Evolutionary conservation across 1,140 invertebrate genomes (phyloP), one percentile per base, ranked within the genome.

Genomic region (Pseudomyrmex sp.): DNA sequence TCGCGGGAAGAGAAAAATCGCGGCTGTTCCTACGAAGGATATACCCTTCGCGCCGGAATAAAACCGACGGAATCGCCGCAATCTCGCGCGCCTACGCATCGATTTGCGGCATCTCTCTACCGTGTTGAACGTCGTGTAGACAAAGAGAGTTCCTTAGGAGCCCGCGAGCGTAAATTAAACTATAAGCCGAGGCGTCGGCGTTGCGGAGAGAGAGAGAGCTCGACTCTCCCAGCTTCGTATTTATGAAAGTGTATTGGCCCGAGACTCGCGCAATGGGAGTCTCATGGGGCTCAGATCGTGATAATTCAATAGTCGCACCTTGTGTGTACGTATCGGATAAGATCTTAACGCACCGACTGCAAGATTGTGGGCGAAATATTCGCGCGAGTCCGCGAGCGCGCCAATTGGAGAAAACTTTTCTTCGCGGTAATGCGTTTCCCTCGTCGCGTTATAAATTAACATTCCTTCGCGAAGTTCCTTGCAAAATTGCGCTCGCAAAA

Each of bases 291-390:
- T 69, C 13, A 35, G 4, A n/a, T 46, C 13, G 3, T 26, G 54
- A 70, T 70, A 79, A 70, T 79, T 79, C 54, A 79, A 70, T 79
- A 70, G 52, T 79, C 20, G 46, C 76, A 69, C 63, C 52, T 79
- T 65, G n/a, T 46, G 13, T 52, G 13, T 8, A 12, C 12, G 13
- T 10, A 52, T 52, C 54, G 20, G 12, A 20, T 50, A 72, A 80
- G n/a, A 18, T 10, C 20, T n/a, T 52, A 52, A 52, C 50, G 35
- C 35, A 35, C 35, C 35, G 5, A 52, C 50, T 13, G 13, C 7
- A 20, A 58, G 35, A 52, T 13, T 52, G 13, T 7, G 15, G 48
- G 15, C n/a, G 20, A 59, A 56, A 72, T 48, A 15, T 70, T 59
- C 13, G 9, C 13, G 1, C 50, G 5, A 26, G 59, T 2, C 54